Base-by-base conservation (phyloP, 1,140 invertebrate species). In the Meloidogyne floridensis region DNA sequence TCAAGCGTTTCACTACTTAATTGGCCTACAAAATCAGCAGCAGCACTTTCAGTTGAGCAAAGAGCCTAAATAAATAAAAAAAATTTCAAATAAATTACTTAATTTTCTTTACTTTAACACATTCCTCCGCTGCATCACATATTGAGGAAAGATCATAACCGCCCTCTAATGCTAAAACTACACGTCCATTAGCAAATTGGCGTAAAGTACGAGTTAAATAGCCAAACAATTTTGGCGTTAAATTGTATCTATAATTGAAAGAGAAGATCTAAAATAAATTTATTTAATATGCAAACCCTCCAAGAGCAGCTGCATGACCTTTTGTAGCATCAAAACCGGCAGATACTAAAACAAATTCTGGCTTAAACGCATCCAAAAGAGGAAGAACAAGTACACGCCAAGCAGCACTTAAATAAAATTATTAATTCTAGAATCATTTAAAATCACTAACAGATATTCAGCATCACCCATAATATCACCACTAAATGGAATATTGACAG, bases 111-210 rank as follows among this genome's bases (percentile, higher is more conserved):
- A 89, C 88, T 83, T 87, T 87, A 59, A 98, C 94, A 92, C 96
- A 98, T 90, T 96, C 95, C 91, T 98, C 95, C n/a, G 96, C 95
- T 80, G 95, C 95, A 92, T 98, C 97, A 92, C 96, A 97, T 87
- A 99, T 96, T 18, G 96, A 94, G 11, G 95, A 93, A 82, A 99
- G 91, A 91, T 99, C 95, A 91, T 99, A 99, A 13, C 84, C 88
- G 77, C 96, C 95, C 91, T 97, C 95, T n/a, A 97, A 92, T 10
- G 94, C 94, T 72, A 97, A 91, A 20, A 79, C 92, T 15, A 95
- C 93, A 90, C 95, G 95, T 80, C 96, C 96, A 87, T 94, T 93
- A 53, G 96, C 95, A 84, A 98, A 91, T 84, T 93, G 93, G 93
- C 97, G 94, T 69, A 99, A 91, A 90, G 98, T 95, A 84, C 94